These are phyloP conservation scores for Coelopa frigida DNA, from an alignment of 1,140 invertebrate genomes.

Conservation along the genomic window DNA sequence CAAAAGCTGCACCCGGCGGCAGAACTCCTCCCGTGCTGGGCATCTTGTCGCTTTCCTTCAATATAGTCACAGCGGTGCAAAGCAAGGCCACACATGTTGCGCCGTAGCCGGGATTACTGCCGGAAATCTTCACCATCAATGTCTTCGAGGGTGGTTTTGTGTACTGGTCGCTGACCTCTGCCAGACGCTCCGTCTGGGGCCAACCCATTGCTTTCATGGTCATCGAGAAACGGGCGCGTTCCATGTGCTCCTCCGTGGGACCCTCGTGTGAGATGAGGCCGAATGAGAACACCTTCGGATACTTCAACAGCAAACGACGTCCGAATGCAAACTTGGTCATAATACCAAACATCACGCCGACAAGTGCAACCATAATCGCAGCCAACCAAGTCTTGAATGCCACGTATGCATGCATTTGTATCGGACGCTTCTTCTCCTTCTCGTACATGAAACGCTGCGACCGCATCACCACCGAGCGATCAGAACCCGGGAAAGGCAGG, in stretches of 20 bases:
- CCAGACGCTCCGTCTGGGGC: slow-evolving; percentile 56
- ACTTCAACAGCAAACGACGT: slow-evolving; percentile 58
- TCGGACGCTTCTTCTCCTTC: slow-evolving; percentile 60
- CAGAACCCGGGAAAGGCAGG: slow-evolving; percentile 69
- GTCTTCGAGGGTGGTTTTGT: slow-evolving; percentile 57
- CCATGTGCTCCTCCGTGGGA: slow-evolving; percentile 56
- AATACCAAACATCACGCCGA: slow-evolving; percentile 56
- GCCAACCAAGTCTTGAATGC: slow-evolving; percentile 43
- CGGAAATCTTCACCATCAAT: slow-evolving; percentile 56
- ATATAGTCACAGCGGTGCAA: slow-evolving; percentile 63
- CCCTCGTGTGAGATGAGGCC: slow-evolving; percentile 62
- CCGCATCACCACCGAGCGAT: slow-evolving; percentile 68
- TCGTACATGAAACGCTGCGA: slow-evolving; percentile 69
- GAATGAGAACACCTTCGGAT: slow-evolving; percentile 65
- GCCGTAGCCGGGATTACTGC: slow-evolving; percentile 74
- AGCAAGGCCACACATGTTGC: slow-evolving; percentile 68
- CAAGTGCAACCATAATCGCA: slow-evolving; percentile 47
- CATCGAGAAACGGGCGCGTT: slow-evolving; percentile 58
- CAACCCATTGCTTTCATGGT: slow-evolving; percentile 72
- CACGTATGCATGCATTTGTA: slow-evolving; percentile 60
- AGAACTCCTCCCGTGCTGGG: slow-evolving; percentile 55
- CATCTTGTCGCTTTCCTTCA: slow-evolving; percentile 70
- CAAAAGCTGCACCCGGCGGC: slow-evolving; percentile 37
- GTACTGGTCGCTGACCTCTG: slow-evolving; percentile 56
- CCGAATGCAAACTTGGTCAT: slow-evolving; percentile 59